Percentiles rank a stretch among this genome's conserved stretches.
phyloP scores from a whole-genome alignment of 1,140 invertebrate genomes.

The Lineus longissimus region DNA sequence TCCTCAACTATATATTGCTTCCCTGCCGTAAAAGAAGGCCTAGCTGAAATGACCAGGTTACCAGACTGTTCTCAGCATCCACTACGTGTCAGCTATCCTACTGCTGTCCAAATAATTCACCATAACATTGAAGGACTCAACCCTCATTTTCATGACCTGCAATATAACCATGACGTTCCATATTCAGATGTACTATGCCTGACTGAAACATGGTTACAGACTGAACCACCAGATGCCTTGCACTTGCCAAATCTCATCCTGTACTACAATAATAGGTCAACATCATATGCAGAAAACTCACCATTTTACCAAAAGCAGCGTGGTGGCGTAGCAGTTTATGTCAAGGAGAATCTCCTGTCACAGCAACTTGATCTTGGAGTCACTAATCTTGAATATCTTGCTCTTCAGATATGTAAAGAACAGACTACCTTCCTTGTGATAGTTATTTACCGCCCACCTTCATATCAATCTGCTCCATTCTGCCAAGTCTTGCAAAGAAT shows the following conservation, averaged over 20 bases:
- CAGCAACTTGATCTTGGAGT: neutral
- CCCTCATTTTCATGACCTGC: constrained; percentile 6
- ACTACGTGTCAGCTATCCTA: neutral
- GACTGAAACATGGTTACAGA: neutral
- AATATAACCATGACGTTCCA: neutral
- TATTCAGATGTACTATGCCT: neutral
- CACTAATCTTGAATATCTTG: constrained; percentile 7
- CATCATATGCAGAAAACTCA: neutral
- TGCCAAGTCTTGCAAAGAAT: neutral
- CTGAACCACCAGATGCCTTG: neutral
- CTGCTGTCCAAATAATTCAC: neutral
- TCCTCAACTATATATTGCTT: constrained; percentile 4
- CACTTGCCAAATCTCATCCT: constrained; percentile 2
- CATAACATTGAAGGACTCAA: constrained; percentile 9
- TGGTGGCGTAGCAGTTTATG: neutral
- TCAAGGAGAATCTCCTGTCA: neutral
- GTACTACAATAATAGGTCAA: neutral
- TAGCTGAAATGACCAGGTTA: neutral
- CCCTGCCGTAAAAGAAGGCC: neutral
- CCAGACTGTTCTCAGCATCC: neutral
- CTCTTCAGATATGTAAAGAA: neutral
- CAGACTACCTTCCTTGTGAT: neutral
- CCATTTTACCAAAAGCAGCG: neutral
- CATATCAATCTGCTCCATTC: constrained; percentile 7
- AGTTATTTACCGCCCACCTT: constrained; percentile 14